phyloP scores from a whole-genome alignment of 2,888 invertebrate genomes.

The Pycnomerus fuliginosus region DNA sequence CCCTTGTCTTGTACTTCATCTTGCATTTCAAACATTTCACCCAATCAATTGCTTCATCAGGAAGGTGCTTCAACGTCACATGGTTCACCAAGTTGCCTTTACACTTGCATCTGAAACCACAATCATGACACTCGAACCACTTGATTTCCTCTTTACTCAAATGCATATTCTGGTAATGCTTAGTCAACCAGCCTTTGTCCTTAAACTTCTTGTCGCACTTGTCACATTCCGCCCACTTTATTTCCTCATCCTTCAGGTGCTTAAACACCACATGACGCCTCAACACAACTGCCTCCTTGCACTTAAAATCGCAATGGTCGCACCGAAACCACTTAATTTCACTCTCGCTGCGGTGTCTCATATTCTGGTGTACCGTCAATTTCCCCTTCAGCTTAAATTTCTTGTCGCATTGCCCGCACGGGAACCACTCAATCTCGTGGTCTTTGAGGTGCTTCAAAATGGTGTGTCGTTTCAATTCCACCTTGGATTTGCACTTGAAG shows the following conservation, averaged over 20 bases:
- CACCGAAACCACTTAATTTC: not conserved
- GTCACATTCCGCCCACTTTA: no score
- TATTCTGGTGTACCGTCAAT: not conserved
- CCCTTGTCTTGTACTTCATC: no score
- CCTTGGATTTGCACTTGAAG: not conserved
- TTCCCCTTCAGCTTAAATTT: not conserved
- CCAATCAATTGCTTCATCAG: no score
- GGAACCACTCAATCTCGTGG: slow-evolving; percentile 1
- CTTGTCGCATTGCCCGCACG: not conserved
- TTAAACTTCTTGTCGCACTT: not conserved
- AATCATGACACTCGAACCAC: slow-evolving; percentile 2
- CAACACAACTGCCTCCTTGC: not conserved
- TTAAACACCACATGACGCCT: not conserved
- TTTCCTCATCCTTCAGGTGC: slow-evolving; percentile 1
- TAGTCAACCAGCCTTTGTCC: not conserved
- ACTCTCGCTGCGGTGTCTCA: not conserved
- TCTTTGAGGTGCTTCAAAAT: not conserved
- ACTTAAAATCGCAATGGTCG: not conserved
- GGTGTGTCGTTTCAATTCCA: not conserved
- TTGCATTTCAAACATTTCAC: no score
- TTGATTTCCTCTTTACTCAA: not conserved
- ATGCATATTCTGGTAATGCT: not conserved
- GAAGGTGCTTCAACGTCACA: not conserved
- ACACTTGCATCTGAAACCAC: slow-evolving; percentile 1
- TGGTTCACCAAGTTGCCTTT: not conserved